Base-by-base conservation (phyloP, 2,113 vertebrate species). In the Cavia porcellus region DNA sequence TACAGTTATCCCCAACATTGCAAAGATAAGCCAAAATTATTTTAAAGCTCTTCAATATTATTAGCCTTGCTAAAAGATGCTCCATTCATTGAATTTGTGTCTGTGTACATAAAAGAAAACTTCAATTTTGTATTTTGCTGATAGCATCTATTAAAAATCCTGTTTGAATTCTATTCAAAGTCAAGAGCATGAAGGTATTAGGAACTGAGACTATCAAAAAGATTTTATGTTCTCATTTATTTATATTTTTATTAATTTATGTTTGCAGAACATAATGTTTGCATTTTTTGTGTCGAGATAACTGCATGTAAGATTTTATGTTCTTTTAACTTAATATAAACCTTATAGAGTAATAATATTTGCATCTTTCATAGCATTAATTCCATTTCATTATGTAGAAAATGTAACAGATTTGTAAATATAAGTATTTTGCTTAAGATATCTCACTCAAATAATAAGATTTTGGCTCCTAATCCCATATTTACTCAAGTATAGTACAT, bases 331-430 rank as follows among this genome's bases (percentile, higher is more conserved):
- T 57, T 90, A 90, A 89, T 90, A 85, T 92, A 95, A 96, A 61
- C 4, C 10, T 86, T 90, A 90, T 50, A 92, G 74, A 92, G 95
- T 87, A 96, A 97, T 95, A 97, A 95, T 61, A 94, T 94, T 97
- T 88, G 93, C 90, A 92, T 22, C 45, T 92, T 97, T 87, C 42
- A 57, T 92, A 86, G 22, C 45, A 95, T 95, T 96, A 92, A 30
- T 82, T 50, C 42, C 64, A 74, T 85, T 94, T 92, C 80, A 96
- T 90, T 93, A 90, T 66, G 61, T 57, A 57, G 35, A 88, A 97
- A 97, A 93, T 35, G 79, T 81, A 93, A 81, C 50, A 94, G 35
- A 93, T 97, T 96, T 96, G 94, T 94, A 95, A 96, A 95, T 64
- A 85, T 25, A 74, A 82, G 14, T 57, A 38, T 94, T n/a, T 93